phyloP scores from a whole-genome alignment of 1,140 invertebrate species.

The Apis laboriosa region DNA sequence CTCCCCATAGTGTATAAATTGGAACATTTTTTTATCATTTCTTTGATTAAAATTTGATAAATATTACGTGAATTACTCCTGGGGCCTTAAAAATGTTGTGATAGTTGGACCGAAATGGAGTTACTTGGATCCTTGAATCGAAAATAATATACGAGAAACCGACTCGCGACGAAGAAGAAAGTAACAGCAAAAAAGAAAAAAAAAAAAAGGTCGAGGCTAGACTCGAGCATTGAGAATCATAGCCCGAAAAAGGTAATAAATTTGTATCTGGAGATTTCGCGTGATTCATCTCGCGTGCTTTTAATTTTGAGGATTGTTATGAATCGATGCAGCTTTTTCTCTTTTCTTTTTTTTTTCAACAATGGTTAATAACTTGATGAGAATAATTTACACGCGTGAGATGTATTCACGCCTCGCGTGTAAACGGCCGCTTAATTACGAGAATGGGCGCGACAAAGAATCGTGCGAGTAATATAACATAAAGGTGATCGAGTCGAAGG shows the following conservation, averaged over 20 bases:
- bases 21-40: no score
- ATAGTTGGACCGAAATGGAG: no score
- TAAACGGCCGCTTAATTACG: slow-evolving; percentile 29
- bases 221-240: no score
- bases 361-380: slow-evolving; percentile 21
- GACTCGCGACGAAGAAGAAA: no score
- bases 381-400: slow-evolving; percentile 7
- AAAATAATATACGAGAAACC: no score
- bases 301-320: background rate
- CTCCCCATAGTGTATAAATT: no score
- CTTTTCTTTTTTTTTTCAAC: background rate
- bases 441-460: slow-evolving; percentile 24
- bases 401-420: slow-evolving; percentile 9
- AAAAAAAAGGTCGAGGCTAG: background rate
- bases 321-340: no score
- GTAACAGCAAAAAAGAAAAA: background rate
- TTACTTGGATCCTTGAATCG: no score
- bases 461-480: slow-evolving; percentile 23
- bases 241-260: background rate
- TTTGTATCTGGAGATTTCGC: background rate
- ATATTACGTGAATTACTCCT: no score
- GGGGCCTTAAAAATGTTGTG: no score
- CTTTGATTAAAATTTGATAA: no score
- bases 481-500: slow-evolving; percentile 17
- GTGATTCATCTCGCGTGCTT: background rate